These are phyloP conservation scores for Dipodomys stephensi DNA, from an alignment of 2,113 vertebrate species.

Conservation along the genomic window DNA sequence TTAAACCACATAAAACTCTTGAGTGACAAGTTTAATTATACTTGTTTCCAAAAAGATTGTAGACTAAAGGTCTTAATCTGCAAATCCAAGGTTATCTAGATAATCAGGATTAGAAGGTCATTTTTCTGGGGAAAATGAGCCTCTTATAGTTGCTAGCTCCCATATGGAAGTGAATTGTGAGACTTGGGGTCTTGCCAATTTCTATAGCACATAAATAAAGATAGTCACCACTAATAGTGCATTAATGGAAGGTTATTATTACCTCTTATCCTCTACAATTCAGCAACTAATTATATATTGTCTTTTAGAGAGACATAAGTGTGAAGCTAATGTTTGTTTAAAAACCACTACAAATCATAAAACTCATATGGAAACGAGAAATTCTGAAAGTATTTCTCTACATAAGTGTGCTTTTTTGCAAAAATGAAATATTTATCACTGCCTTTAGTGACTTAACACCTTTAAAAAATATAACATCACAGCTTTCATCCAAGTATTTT, in stretches of 20 bases:
- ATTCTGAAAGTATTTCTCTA: background rate
- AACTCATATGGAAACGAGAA: background rate
- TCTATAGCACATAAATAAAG: background rate
- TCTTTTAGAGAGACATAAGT: background rate
- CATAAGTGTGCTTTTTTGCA: background rate
- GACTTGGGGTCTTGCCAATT: background rate
- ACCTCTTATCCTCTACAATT: background rate
- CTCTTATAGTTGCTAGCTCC: background rate
- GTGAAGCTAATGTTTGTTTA: background rate
- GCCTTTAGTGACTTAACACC: no score
- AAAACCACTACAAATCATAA: background rate
- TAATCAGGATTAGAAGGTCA: conserved; percentile 1
- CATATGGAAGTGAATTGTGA: background rate
- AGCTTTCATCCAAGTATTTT: no score
- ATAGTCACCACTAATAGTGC: background rate
- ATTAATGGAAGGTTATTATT: background rate
- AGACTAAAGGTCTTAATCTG: background rate
- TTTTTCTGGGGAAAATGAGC: background rate
- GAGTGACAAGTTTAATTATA: conserved; percentile 68
- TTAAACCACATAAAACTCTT: conserved; percentile 40
- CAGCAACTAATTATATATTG: background rate
- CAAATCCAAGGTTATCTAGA: conserved; percentile 13
- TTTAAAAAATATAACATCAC: no score
- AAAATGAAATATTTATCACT: no score
- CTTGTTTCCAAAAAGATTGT: conserved; percentile 45